Evolutionary conservation across 2,888 invertebrate species (phyloP).

Genomic region (Apotomis betuletana): DNA sequence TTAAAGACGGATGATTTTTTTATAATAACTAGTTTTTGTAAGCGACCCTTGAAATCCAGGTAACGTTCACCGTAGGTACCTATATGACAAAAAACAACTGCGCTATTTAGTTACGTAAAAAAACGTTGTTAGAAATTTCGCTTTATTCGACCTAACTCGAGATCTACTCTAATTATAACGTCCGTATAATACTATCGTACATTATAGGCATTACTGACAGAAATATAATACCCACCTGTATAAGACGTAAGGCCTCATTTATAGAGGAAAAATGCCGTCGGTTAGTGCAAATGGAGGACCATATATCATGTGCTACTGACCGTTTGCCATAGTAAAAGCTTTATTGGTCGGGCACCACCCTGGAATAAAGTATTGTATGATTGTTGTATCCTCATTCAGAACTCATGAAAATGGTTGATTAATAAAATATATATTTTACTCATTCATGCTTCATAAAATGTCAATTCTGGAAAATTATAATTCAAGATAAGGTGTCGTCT

Average conservation of each 20-base stretch:
- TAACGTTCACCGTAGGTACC: too few species aligned
- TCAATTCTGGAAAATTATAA: too few species aligned
- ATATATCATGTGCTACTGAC: conserved; percentile 42
- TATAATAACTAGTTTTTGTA: too few species aligned
- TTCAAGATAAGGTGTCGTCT: too few species aligned
- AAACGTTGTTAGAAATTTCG: not conserved
- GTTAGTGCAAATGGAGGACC: conserved; percentile 41
- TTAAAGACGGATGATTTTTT: too few species aligned
- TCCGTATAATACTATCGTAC: conserved; percentile 38
- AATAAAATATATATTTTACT: too few species aligned
- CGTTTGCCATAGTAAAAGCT: conserved; percentile 37
- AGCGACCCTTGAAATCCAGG: too few species aligned
- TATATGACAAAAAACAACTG: too few species aligned
- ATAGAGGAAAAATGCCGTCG: conserved; percentile 40
- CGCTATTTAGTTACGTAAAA: too few species aligned
- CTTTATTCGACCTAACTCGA: not conserved
- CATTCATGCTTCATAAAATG: too few species aligned
- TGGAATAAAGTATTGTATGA: conserved; percentile 30
- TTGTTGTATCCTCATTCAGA: not conserved
- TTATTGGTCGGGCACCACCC: conserved; percentile 34
- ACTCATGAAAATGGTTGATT: not conserved
- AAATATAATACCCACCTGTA: conserved; percentile 41
- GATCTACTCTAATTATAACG: conserved; percentile 33
- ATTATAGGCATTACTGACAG: conserved; percentile 42
- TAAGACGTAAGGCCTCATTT: conserved; percentile 42